These are phyloP conservation scores for Pheosia tremula DNA, from an alignment of 2,888 invertebrate species.

Conservation along the genomic window DNA sequence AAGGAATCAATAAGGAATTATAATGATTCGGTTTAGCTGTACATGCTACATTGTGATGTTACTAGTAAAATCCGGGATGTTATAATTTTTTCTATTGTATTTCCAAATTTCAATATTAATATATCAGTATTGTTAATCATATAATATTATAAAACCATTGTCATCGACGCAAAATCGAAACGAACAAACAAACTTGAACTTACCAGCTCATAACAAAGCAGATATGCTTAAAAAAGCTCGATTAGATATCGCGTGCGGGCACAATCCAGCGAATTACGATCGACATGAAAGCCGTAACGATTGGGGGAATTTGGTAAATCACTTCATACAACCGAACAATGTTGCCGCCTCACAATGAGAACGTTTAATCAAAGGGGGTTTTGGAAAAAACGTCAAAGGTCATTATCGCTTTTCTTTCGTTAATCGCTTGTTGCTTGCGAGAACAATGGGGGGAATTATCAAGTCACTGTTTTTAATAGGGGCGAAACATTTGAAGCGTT, in stretches of 20 bases:
- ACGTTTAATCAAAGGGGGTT: conserved; percentile 45
- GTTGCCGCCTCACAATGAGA: conserved; percentile 38
- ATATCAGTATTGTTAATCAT: too few species aligned
- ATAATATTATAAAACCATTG: too few species aligned
- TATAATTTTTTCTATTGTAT: too few species aligned
- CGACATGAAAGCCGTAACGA: conserved; percentile 59
- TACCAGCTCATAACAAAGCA: neutral
- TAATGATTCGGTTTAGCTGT: too few species aligned
- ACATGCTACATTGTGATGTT: too few species aligned
- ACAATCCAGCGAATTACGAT: conserved; percentile 55
- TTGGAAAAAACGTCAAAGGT: conserved; percentile 33
- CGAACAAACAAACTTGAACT: too few species aligned
- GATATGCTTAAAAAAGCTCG: conserved; percentile 23
- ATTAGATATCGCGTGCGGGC: conserved; percentile 51
- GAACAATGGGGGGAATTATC: conserved; percentile 17
- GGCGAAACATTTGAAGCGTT: neutral
- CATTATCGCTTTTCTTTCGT: conserved; percentile 18
- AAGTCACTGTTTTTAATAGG: conserved; percentile 20
- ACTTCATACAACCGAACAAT: conserved; percentile 56
- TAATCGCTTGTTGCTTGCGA: conserved; percentile 18
- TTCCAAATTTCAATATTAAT: too few species aligned
- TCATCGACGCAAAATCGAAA: too few species aligned
- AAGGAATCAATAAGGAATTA: too few species aligned
- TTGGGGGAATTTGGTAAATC: conserved; percentile 61
- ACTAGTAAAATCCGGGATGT: too few species aligned